Evolutionary conservation across 2,888 invertebrate species (phyloP), one percentile per base, ranked within the genome.

Genomic region (Diaprepes abbreviatus): DNA sequence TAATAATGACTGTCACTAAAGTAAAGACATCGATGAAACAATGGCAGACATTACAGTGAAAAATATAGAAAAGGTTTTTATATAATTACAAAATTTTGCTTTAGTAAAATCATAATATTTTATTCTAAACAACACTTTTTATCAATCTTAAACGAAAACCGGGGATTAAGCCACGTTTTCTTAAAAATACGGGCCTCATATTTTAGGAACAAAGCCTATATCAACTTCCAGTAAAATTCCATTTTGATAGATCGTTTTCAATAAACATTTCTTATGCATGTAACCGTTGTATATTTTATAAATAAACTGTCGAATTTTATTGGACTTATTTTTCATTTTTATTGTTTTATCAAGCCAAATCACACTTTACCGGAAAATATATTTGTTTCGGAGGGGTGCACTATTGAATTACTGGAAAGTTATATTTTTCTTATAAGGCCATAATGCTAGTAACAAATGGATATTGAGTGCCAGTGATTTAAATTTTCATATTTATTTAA

Each of bases 221-320:
- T 55, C 67, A 17, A 43, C 7, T 21, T 52, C 21, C 19, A 28
- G 35, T 48, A 48, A 36, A 17, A 21, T 14, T 35, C 21, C 78
- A 77, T 74, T 68, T 75, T 80, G 80, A 80, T 76, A 76, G 76
- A 80, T 80, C 75, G 77, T 76, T 77, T 78, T 76, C 79, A 79
- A 79, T 80, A 79, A 79, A 74, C 79, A 78, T 80, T 78, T 78
- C 62, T 35, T 67, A 63, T 68, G 68, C 68, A 68, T 68, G 68
- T 67, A 55, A 66, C 58, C 33, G 66, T 66, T 77, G 74, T 74
- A 75, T 77, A 79, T 77, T 74, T 76, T 74, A 78, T 78, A 79
- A 80, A 79, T 79, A 78, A 75, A 74, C 79, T 79, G 80, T 80
- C 80, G 78, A 77, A 76, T 78, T 79, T 79, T 80, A 80, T 79